A percentile compares a stretch with the other conserved stretches of the same genome.
These are phyloP conservation scores for Cephalotes varians DNA, from an alignment of 2,888 invertebrate genomes.

Conservation along the genomic window DNA sequence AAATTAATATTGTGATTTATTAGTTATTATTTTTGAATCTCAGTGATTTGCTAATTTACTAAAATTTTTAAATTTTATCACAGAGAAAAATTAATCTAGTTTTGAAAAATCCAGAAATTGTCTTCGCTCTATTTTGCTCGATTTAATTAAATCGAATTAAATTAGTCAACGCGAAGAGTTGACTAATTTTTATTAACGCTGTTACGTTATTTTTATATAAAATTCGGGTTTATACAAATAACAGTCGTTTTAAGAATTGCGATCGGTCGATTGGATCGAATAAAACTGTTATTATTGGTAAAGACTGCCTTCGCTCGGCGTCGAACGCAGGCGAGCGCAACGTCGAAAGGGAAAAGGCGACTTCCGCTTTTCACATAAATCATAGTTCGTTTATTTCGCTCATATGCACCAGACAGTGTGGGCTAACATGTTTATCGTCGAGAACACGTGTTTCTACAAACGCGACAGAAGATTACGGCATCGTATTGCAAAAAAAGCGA, in stretches of 20 bases:
- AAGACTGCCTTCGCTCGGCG: conserved; percentile 63
- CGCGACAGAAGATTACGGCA: conserved; percentile 30
- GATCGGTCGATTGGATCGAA: conserved; percentile 33
- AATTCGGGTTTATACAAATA: conserved; percentile 4
- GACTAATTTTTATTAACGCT: not conserved
- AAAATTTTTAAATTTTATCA: not conserved
- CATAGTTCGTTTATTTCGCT: conserved; percentile 60
- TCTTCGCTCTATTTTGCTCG: not conserved
- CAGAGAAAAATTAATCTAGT: not conserved
- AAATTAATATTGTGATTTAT: not conserved
- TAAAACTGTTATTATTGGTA: conserved; percentile 31
- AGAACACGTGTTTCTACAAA: conserved; percentile 37
- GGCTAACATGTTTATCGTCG: conserved; percentile 34
- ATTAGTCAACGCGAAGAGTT: not conserved
- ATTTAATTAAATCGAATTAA: not conserved
- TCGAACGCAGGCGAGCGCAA: conserved; percentile 68
- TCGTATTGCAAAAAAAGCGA: conserved; percentile 27
- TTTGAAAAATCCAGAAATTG: not conserved
- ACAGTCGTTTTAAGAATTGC: conserved; percentile 31
- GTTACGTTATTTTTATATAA: not conserved
- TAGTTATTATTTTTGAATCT: not conserved
- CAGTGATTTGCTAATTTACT: not conserved
- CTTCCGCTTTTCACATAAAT: conserved; percentile 80
- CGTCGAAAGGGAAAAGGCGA: conserved; percentile 69
- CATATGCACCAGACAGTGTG: conserved; percentile 12